Evolutionary conservation across 2,888 invertebrate genomes (phyloP), one percentile per base, ranked within the genome.

Genomic region (Drymonia ruficornis): DNA sequence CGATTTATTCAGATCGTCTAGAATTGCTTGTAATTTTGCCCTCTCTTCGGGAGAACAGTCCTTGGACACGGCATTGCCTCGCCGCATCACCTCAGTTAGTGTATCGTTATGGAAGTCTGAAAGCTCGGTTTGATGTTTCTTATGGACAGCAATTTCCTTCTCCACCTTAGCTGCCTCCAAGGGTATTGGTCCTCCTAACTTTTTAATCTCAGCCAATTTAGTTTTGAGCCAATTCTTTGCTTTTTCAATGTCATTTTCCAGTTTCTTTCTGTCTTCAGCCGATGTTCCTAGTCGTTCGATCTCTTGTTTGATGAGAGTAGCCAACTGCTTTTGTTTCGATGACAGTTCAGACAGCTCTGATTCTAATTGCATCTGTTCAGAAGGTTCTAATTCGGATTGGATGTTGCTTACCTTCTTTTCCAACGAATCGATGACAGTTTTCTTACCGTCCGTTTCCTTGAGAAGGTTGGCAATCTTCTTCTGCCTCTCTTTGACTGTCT

Each of bases 401-500:
- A 98, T 96, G 65, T 97, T 96, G 59, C 95, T 95, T 13, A 98
- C 95, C 56, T 97, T 95, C 84, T 97, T 97, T 70, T 97, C 96
- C 28, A 98, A 88, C 0, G 96, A 96, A 70, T 97, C 97, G 55
- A 97, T 95, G 6, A 97, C 94, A 0, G 96, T 94, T 74, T 96
- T 96, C 82, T 98, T 97, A 9, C 96, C 96, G 72, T 97, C 97
- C 1, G 97, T 95, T 84, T 98, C 98, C 84, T 97, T 97, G 50
- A 96, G 88, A 53, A 97, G 88, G 50, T 95, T 94, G 77, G 96
- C 97, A 43, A 96, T 88, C 67, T 95, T 93, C 74, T 95, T 95
- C 47, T 96, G 94, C 55, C 95, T 93, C 60, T 95, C 96, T 72
- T 97, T 97, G 0, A 96, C 95, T 42, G 95, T 95, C 69, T 96